These are phyloP conservation scores for Potamarius usumacintae DNA, from an alignment of 2,113 vertebrate species.

Conservation along the genomic window DNA sequence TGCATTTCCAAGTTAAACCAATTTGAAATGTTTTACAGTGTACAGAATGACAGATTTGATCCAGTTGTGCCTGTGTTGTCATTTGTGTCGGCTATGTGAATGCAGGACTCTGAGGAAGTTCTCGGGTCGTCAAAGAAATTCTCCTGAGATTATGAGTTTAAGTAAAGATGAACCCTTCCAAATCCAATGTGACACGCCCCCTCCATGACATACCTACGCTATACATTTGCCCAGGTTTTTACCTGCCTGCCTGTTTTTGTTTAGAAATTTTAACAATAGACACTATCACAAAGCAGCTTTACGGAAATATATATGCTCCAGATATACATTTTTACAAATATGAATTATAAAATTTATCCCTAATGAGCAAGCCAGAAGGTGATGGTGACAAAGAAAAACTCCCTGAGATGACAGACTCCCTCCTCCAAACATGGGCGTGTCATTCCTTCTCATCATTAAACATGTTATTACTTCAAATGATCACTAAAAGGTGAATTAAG, in stretches of 20 bases:
- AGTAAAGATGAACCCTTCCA: background rate
- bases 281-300: too few species aligned
- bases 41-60: background rate
- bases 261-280: too few species aligned
- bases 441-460: background rate
- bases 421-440: background rate
- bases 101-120: background rate
- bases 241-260: background rate
- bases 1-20: too few species aligned
- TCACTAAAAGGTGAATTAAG: background rate
- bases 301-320: too few species aligned
- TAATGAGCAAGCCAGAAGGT: too few species aligned
- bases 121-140: background rate
- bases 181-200: background rate
- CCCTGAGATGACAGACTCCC: background rate
- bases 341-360: too few species aligned
- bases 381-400: too few species aligned
- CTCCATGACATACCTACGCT: background rate
- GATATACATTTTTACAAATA: too few species aligned
- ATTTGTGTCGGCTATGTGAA: background rate
- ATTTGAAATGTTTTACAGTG: too few species aligned
- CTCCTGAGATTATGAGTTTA: background rate
- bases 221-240: background rate
- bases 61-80: too few species aligned
- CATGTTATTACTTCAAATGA: background rate